Evolutionary conservation across 2,113 vertebrate genomes (phyloP).

Genomic region (Petroica traversi): DNA sequence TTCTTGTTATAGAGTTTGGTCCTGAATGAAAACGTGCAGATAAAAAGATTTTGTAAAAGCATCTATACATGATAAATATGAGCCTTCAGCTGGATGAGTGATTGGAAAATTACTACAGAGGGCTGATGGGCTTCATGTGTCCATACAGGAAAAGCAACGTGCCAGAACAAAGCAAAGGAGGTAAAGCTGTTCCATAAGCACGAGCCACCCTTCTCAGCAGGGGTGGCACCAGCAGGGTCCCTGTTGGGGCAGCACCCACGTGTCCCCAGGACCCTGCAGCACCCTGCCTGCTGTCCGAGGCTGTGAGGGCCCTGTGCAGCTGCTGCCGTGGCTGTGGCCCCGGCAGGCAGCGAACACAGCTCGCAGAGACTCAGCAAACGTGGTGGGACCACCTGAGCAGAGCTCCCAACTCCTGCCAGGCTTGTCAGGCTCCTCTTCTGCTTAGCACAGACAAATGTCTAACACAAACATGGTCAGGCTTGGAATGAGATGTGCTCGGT

Average conservation of each 20-base stretch:
- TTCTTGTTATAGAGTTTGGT: not conserved
- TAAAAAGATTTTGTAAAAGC: not conserved
- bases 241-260: rapidly evolving
- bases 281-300: not conserved
- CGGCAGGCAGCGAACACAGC: not conserved
- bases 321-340: too few relatives aligned
- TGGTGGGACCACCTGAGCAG: rapidly evolving
- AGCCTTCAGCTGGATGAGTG: not conserved
- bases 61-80: not conserved
- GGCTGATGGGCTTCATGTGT: rapidly evolving
- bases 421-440: not conserved
- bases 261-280: not conserved
- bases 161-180: rapidly evolving
- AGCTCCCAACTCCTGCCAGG: not conserved
- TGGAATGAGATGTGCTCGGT: not conserved
- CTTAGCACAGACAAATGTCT: not conserved
- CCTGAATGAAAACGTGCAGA: not conserved
- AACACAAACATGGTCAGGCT: rapidly evolving
- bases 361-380: rapidly evolving
- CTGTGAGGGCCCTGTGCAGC: rapidly evolving
- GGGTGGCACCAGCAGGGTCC: not conserved
- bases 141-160: rapidly evolving
- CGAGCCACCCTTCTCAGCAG: not conserved
- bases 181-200: rapidly evolving
- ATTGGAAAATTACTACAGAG: not conserved